Conservation (phyloP, 2,888 invertebrate genomes). For the Blomia tropicalis region DNA sequence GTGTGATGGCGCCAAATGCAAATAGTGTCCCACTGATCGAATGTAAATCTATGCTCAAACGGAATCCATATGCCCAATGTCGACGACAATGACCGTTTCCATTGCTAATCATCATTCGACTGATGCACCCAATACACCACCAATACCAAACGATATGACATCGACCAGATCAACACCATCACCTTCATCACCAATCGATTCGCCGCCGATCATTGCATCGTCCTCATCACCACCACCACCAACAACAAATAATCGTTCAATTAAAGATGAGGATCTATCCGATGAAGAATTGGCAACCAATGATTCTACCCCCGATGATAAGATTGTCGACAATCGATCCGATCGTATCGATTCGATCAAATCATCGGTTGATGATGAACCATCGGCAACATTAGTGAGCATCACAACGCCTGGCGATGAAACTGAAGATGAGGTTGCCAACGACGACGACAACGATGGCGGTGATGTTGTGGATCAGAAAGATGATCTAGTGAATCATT, state of each 20-base stretch:
- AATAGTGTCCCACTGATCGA: too few species aligned
- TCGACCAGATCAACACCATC: not conserved
- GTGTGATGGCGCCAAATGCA: too few species aligned
- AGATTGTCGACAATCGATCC: too few species aligned
- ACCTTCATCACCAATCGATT: not conserved
- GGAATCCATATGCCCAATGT: too few species aligned
- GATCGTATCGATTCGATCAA: not conserved
- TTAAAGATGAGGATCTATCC: not conserved
- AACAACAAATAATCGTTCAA: not conserved
- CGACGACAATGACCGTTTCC: conserved; percentile 8
- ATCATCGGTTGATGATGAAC: not conserved
- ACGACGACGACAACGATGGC: not conserved
- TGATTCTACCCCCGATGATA: too few species aligned
- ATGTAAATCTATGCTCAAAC: too few species aligned
- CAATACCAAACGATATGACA: not conserved
- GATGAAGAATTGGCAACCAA: too few species aligned
- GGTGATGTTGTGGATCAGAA: not conserved
- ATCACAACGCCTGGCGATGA: not conserved
- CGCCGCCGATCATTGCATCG: not conserved
- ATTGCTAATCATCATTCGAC: not conserved
- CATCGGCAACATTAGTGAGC: too few species aligned
- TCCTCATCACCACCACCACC: not conserved
- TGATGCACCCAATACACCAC: not conserved
- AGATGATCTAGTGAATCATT: not conserved
- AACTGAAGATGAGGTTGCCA: not conserved